Evolutionary conservation across 2,888 invertebrate species (phyloP).

Genomic region (Chloroclystis v-ata): DNA sequence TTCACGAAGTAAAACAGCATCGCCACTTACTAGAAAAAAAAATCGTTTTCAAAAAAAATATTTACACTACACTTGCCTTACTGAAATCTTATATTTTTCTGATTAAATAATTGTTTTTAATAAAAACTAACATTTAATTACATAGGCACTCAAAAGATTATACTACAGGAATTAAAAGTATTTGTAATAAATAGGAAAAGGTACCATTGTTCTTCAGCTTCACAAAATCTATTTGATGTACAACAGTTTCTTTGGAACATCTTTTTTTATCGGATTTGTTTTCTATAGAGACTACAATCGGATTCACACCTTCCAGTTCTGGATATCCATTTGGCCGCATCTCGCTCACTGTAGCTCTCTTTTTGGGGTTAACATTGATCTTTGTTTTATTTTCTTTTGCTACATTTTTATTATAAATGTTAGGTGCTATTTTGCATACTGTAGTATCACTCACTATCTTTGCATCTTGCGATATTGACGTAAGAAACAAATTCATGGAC

Average conservation of each 20-base stretch:
- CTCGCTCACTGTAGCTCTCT: no score
- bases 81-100: no score
- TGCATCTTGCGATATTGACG: constrained; percentile 35
- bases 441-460: constrained; percentile 53
- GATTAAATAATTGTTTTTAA: no score
- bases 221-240: neutral
- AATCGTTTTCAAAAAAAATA: neutral
- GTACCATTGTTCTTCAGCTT: constrained; percentile 3
- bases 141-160: no score
- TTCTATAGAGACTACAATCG: neutral
- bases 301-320: neutral
- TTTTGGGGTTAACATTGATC: no score
- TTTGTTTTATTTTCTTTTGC: no score
- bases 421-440: constrained; percentile 33
- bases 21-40: constrained; percentile 6
- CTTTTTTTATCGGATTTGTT: constrained; percentile 4
- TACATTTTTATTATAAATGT: neutral
- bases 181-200: no score
- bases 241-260: neutral
- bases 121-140: no score
- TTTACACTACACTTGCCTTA: no score
- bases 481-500: constrained; percentile 33
- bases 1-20: neutral
- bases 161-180: no score
- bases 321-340: neutral